These are phyloP conservation scores for Meteorus colon DNA, from an alignment of 2,888 invertebrate genomes.

Conservation along the genomic window DNA sequence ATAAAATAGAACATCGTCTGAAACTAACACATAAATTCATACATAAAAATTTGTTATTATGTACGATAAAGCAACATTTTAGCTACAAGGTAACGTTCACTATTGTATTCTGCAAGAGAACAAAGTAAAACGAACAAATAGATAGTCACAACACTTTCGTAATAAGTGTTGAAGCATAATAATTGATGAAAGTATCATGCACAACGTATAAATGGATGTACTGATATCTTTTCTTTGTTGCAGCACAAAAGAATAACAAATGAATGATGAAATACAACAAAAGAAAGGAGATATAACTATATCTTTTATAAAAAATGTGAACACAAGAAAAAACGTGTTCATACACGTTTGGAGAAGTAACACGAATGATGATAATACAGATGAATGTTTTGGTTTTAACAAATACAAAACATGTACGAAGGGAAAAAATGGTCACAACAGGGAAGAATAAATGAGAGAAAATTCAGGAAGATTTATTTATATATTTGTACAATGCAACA, in stretches of 20 bases:
- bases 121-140: too few relatives aligned
- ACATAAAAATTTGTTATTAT: neutral
- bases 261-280: neutral
- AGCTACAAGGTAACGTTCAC: too few relatives aligned
- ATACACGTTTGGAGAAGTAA: too few relatives aligned
- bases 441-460: neutral
- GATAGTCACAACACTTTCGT: too few relatives aligned
- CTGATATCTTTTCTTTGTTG: too few relatives aligned
- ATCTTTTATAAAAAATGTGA: too few relatives aligned
- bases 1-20: neutral
- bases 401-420: slow-evolving; percentile 2
- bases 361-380: neutral
- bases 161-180: too few relatives aligned
- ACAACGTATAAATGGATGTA: too few relatives aligned
- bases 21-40: neutral
- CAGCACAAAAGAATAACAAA: neutral
- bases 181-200: too few relatives aligned
- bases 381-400: neutral
- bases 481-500: neutral
- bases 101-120: too few relatives aligned
- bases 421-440: neutral
- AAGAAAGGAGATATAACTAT: neutral
- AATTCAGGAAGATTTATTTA: neutral
- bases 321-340: too few relatives aligned
- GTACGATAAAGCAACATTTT: too few relatives aligned